Conservation (phyloP, 2,797 vertebrate species). For the Dryobates pubescens region DNA sequence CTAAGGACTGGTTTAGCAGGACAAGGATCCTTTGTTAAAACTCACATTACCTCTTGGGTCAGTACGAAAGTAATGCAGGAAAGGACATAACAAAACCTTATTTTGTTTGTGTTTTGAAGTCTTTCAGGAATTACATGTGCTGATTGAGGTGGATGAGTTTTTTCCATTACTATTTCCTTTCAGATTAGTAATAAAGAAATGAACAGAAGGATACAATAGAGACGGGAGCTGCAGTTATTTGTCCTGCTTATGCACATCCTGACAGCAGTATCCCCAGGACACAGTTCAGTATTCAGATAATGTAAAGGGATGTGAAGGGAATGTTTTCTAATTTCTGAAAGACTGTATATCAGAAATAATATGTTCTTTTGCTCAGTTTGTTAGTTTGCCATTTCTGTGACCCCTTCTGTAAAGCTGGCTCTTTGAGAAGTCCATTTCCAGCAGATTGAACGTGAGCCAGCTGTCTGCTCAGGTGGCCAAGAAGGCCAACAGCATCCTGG, state of each 20-base stretch:
- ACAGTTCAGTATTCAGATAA: neutral
- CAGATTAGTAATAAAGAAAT: neutral
- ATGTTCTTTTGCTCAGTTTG: neutral
- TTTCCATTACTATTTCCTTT: neutral
- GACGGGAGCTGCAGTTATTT: neutral
- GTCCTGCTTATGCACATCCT: neutral
- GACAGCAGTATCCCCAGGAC: neutral
- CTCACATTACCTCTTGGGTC: neutral
- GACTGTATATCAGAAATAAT: neutral
- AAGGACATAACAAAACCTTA: neutral
- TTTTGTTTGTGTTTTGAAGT: neutral
- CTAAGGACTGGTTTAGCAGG: neutral
- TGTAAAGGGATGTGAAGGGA: neutral
- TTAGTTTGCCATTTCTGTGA: neutral
- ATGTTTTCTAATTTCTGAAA: neutral
- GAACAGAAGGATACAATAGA: neutral
- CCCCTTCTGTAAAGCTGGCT: neutral
- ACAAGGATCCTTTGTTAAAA: neutral
- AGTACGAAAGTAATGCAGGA: neutral
- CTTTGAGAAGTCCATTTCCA: neutral
- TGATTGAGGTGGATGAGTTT: neutral
- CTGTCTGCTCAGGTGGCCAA: no score
- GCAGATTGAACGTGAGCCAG: no score
- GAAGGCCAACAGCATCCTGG: no score
- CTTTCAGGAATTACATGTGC: neutral